Conservation (phyloP, 2,113 vertebrate genomes). For the Sclerurus mexicanus region DNA sequence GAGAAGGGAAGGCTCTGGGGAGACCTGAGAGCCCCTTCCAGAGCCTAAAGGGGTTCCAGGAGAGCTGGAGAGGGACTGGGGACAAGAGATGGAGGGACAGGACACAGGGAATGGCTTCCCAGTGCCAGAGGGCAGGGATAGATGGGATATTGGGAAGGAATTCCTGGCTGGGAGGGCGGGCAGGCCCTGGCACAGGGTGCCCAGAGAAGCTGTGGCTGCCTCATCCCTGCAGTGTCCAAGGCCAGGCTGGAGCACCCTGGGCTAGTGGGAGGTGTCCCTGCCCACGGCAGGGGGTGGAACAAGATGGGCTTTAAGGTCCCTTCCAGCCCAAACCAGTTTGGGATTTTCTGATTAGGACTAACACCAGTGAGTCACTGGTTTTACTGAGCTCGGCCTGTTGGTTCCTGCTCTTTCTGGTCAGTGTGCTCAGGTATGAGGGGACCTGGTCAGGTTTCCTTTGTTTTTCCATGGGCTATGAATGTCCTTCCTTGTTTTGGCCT, state of each 20-base stretch:
- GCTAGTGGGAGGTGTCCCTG: background rate
- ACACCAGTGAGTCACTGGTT: background rate
- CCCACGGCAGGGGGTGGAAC: background rate
- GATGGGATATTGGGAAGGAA: background rate
- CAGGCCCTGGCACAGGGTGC: background rate
- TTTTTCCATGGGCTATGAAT: background rate
- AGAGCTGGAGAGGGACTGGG: background rate
- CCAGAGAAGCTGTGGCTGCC: background rate
- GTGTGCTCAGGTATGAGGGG: background rate
- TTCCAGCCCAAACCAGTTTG: background rate
- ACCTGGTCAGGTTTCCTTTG: background rate
- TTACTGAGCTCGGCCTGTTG: background rate
- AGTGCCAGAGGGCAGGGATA: background rate
- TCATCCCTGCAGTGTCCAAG: background rate
- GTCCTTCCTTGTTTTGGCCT: background rate
- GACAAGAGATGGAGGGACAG: background rate
- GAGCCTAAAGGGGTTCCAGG: background rate
- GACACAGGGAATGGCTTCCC: background rate
- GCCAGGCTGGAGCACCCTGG: background rate
- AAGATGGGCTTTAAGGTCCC: background rate
- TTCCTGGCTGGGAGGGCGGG: accelerated
- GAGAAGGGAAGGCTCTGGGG: background rate
- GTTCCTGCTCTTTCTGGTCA: background rate
- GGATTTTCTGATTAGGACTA: background rate
- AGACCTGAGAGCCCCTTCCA: accelerated